phyloP scores from a whole-genome alignment of 2,888 invertebrate genomes.

The Ormia ochracea region DNA sequence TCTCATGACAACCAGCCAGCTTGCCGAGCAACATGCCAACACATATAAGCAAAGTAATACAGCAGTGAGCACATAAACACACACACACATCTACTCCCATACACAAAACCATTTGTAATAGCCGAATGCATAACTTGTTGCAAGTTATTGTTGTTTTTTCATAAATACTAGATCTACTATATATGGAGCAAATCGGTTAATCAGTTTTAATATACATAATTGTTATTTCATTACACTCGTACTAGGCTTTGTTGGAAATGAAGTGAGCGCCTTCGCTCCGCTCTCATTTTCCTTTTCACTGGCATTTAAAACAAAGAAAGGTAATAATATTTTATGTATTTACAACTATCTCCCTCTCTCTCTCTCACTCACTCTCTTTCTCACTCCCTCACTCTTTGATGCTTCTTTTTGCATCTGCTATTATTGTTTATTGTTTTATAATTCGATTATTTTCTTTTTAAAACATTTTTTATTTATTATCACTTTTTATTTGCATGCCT shows the following conservation, averaged over 20 bases:
- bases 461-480: constrained; percentile 19
- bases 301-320: neutral
- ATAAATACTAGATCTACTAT: neutral
- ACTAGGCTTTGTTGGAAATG: neutral
- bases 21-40: constrained; percentile 27
- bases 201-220: constrained; percentile 17
- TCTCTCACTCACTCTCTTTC: neutral
- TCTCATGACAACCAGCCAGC: constrained; percentile 41
- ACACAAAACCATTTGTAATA: neutral
- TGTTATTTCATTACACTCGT: neutral
- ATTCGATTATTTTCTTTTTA: constrained; percentile 1
- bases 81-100: neutral
- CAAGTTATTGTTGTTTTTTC: constrained; percentile 3
- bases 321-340: constrained; percentile 8
- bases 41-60: neutral
- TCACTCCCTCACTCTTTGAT: neutral
- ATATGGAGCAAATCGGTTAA: constrained; percentile 39
- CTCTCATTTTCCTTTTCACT: constrained; percentile 40
- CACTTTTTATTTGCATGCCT: constrained; percentile 29
- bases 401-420: neutral
- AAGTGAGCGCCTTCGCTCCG: neutral
- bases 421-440: too few relatives aligned
- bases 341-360: neutral
- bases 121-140: constrained; percentile 1
- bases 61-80: neutral